Conservation (phyloP, 2,888 invertebrate genomes). For the Xanthorhoe spadicearia region DNA sequence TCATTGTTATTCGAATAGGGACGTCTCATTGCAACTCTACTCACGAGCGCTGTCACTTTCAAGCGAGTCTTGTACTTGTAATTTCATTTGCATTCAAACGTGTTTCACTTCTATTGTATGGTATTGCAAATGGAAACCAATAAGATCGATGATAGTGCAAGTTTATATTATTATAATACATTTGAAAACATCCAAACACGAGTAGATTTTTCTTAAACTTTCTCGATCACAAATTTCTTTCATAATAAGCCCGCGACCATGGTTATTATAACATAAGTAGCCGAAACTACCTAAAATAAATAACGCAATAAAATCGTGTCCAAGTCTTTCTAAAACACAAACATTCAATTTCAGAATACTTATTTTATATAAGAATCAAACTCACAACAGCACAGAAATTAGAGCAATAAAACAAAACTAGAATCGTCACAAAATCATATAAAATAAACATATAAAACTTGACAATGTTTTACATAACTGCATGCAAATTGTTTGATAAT, state of each 20-base stretch:
- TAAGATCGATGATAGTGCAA: constrained; percentile 6
- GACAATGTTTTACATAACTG: constrained; percentile 24
- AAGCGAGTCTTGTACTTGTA: constrained; percentile 61
- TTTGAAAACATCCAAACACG: no score
- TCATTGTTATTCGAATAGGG: constrained; percentile 65
- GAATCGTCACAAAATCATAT: not conserved
- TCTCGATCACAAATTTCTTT: no score
- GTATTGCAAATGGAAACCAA: constrained; percentile 25
- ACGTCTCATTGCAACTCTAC: constrained; percentile 59
- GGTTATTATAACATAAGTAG: no score
- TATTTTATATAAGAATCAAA: no score
- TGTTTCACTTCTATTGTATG: constrained; percentile 47
- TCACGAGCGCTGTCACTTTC: constrained; percentile 78
- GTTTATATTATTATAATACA: no score
- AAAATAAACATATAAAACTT: not conserved
- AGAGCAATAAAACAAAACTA: not conserved
- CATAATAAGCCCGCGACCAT: no score
- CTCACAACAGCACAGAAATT: no score
- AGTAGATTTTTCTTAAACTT: no score
- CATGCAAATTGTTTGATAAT: constrained; percentile 40
- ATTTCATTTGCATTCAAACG: constrained; percentile 72
- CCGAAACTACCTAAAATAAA: no score
- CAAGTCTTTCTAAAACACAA: no score
- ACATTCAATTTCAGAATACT: no score
- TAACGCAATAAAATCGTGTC: no score